These are phyloP conservation scores for Lepidurus packardi DNA, from an alignment of 1,140 invertebrate species.

Conservation along the genomic window DNA sequence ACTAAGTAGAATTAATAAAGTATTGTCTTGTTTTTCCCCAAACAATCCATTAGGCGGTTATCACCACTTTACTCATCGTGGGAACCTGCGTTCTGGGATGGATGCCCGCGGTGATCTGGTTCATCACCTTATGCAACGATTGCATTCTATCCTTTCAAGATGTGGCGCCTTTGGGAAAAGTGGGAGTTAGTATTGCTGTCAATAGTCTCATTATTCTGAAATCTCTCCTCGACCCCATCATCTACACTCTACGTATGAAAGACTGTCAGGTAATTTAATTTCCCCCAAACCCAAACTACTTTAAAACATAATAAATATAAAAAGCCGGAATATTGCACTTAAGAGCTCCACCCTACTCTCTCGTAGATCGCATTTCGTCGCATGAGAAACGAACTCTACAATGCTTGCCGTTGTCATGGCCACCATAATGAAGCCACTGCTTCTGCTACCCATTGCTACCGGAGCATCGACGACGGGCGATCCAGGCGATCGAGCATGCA, in stretches of 20 bases:
- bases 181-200: constrained; percentile 36
- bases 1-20: background rate
- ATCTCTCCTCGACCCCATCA: constrained; percentile 60
- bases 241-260: constrained; percentile 61
- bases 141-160: constrained; percentile 44
- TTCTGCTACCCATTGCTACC: background rate
- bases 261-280: constrained; percentile 53
- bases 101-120: constrained; percentile 55
- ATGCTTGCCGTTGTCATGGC: background rate
- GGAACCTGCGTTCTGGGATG: constrained; percentile 61
- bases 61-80: constrained; percentile 61
- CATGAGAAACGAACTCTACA: background rate
- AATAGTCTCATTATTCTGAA: constrained; percentile 58
- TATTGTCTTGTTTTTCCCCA: background rate
- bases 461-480: background rate
- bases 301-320: background rate
- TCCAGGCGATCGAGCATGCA: background rate
- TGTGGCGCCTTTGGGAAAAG: constrained; percentile 17
- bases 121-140: constrained; percentile 51
- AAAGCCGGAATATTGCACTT: background rate
- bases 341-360: background rate
- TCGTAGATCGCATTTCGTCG: background rate
- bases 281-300: background rate
- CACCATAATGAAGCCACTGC: background rate
- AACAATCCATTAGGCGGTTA: constrained; percentile 48